Evolutionary conservation across 2,113 vertebrate genomes (phyloP).

Genomic region (Petrocephalus microphthalmus): DNA sequence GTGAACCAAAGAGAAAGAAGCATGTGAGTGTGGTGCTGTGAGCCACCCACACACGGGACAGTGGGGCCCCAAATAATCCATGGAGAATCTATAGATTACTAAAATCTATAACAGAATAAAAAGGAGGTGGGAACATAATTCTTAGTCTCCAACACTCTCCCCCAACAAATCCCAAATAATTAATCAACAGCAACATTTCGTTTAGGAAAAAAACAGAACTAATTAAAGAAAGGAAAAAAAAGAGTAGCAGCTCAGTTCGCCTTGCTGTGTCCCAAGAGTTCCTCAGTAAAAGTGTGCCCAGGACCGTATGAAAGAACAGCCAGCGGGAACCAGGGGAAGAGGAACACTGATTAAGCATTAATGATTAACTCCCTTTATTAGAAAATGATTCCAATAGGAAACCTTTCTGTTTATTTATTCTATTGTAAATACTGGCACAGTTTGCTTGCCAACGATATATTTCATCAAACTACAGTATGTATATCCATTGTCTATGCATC

Average conservation of each 20-base stretch:
- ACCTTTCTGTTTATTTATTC: neutral
- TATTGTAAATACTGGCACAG: neutral
- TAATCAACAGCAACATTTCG: neutral
- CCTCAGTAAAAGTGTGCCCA: neutral
- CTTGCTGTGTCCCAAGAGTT: neutral
- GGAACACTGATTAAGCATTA: neutral
- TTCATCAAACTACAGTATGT: too few relatives aligned
- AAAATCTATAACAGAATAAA: neutral
- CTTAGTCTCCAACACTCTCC: neutral
- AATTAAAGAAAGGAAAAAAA: neutral
- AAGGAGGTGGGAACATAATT: neutral
- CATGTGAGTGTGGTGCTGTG: neutral
- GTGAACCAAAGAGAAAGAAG: conserved; percentile 15
- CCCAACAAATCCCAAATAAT: neutral
- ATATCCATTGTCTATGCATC: too few relatives aligned
- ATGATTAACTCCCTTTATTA: neutral
- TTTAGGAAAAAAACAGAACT: neutral
- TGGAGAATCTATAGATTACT: neutral
- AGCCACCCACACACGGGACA: neutral
- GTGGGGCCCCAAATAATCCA: neutral
- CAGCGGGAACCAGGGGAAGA: neutral
- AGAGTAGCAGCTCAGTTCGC: neutral
- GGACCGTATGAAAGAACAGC: neutral
- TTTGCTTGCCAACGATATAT: neutral
- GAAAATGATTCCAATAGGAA: neutral